These are phyloP conservation scores for Aplidium turbinatum DNA, from an alignment of 23 tunicate species.

Conservation along the genomic window DNA sequence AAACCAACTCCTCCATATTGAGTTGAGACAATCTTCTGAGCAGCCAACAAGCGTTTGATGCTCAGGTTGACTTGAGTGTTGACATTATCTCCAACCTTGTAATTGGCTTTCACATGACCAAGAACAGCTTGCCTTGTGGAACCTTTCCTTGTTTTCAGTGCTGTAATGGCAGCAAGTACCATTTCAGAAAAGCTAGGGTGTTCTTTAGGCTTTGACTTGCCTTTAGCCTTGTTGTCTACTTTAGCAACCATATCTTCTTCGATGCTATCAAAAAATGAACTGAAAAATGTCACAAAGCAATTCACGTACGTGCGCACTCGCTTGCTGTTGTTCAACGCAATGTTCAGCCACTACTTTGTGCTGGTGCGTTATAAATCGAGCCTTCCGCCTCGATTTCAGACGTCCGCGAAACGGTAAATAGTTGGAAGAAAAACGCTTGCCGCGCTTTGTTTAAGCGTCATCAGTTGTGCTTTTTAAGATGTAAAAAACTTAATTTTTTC, in stretches of 20 bases:
- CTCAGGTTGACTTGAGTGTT: constrained; percentile 13
- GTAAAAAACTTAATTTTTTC: neutral
- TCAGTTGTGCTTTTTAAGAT: neutral
- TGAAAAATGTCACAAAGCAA: neutral
- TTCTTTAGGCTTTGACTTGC: constrained; percentile 8
- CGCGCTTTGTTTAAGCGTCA: neutral
- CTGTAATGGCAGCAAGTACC: constrained; percentile 42
- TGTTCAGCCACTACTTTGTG: constrained; percentile 25
- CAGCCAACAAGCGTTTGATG: constrained; percentile 16
- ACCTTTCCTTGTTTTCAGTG: constrained; percentile 41
- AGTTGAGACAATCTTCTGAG: neutral
- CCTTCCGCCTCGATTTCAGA: constrained; percentile 43
- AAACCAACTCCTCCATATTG: constrained; percentile 41
- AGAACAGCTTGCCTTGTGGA: constrained; percentile 53
- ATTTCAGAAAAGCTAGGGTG: constrained; percentile 66
- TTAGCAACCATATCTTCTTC: constrained; percentile 32
- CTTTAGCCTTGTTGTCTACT: constrained; percentile 4
- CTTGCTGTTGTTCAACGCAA: neutral
- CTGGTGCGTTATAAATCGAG: constrained; percentile 38
- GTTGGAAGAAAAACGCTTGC: neutral
- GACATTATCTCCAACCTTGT: constrained; percentile 34
- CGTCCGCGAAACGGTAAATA: constrained; percentile 82
- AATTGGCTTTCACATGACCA: constrained; percentile 40
- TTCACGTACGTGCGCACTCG: constrained; percentile 1
- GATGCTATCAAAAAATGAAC: neutral